Base-by-base conservation (phyloP, 1,140 invertebrate genomes). In the Sweltsa coloradensis region DNA sequence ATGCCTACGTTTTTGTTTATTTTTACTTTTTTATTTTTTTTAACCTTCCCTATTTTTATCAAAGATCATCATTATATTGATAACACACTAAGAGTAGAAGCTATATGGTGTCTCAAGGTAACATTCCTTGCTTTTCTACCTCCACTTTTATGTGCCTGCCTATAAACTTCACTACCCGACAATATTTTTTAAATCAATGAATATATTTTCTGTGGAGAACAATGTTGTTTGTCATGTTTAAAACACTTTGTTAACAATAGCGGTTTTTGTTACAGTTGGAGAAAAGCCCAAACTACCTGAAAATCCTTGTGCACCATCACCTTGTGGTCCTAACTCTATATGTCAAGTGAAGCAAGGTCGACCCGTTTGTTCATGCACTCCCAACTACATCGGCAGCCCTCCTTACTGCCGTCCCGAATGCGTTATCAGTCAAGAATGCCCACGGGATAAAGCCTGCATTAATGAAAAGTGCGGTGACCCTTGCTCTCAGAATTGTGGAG, bases 301-400 rank as follows among this genome's bases (percentile, higher is more conserved):
- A 53, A 77, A 83, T 65, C 83, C 85, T 19, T 92, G 88, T 60
- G 61, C 73, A 34, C 83, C 84, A 26, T 85, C 83, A 36, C 85
- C 85, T 11, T 91, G 87, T 66, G 87, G 86, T 42, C 78, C 84
- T 11, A 86, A 89, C 65, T 89, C 87, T 0, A 74, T 87, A 25
- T 91, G 87, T 60, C 81, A 85, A 71, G 73, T 87, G 31, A 81
- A 79, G 65, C 76, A 83, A 61, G 75, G 78, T 37, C 71, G 81
- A 59, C 78, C 85, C 9, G 81, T 86, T 0, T 86, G 83, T 57
- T 86, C 82, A 4, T 90, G 84, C 56, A 70, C 76, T 47, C 75
- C 75, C 25, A 84, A 84, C 58, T 84, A 82, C 54, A 73, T 81
- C 21, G 82, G 82, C 26, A 78, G 72, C 54, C 79, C 82, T 34